phyloP scores from a whole-genome alignment of 2,797 vertebrate species.

The Sebastes kiyomatsui region DNA sequence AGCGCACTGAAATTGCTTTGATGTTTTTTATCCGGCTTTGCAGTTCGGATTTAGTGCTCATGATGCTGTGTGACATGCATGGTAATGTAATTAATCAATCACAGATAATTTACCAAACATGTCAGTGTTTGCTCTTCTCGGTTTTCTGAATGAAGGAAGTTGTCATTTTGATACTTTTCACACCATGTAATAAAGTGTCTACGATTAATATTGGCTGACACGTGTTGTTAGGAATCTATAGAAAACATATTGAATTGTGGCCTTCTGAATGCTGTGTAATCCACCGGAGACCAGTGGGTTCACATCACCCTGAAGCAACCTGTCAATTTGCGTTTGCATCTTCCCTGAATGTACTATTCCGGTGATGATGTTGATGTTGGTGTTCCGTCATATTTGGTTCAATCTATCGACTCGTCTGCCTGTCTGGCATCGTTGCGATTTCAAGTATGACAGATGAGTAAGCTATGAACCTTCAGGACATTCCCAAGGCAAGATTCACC shows the following conservation, averaged over 20 bases:
- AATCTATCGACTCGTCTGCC: not conserved
- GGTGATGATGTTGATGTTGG: conserved; percentile 26
- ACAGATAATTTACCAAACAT: conserved; percentile 26
- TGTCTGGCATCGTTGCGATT: conserved; percentile 1
- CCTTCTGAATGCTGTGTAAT: not conserved
- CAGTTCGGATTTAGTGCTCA: conserved; percentile 30
- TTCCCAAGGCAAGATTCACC: conserved; percentile 16
- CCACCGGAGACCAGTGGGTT: not conserved
- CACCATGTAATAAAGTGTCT: not conserved
- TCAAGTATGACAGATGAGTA: conserved; percentile 26
- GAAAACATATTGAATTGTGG: not conserved
- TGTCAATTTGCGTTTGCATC: conserved; percentile 20
- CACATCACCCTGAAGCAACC: conserved; percentile 7
- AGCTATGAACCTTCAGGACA: conserved; percentile 23
- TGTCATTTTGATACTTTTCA: conserved; percentile 12
- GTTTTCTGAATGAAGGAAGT: conserved; percentile 18
- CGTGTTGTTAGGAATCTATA: not conserved
- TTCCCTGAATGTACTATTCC: not conserved
- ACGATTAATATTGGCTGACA: conserved; percentile 11
- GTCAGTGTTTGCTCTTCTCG: conserved; percentile 13
- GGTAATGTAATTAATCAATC: conserved; percentile 55
- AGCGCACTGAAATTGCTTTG: conserved; percentile 42
- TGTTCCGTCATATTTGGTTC: conserved; percentile 7
- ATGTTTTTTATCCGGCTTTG: conserved; percentile 58
- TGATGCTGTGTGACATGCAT: conserved; percentile 36